Conservation (phyloP, 64 coral and sea anemone genomes). For the Montipora efflorescens region DNA sequence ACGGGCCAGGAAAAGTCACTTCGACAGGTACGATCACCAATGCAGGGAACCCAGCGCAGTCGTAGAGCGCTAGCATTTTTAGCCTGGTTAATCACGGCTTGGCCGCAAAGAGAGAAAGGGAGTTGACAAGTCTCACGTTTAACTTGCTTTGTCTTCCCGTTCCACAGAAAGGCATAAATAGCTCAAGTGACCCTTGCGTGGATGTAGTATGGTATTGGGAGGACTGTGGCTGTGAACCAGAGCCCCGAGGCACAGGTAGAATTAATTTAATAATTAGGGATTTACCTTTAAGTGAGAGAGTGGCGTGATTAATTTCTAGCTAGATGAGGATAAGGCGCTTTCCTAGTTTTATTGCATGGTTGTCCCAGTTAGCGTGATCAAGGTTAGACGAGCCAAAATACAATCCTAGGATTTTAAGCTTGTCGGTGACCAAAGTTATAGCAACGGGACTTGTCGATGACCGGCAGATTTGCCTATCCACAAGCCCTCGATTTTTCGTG, state of each 20-base stretch:
- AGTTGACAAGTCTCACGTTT: not conserved
- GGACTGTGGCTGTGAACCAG: conserved; percentile 38
- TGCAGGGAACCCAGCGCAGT: too few relatives aligned
- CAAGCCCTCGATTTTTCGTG: too few relatives aligned
- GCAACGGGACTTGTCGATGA: too few relatives aligned
- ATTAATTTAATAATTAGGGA: not conserved
- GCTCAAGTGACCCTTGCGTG: not conserved
- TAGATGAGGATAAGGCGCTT: not conserved
- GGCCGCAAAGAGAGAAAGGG: too few relatives aligned
- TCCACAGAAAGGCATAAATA: conserved; percentile 29
- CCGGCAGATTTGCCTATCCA: too few relatives aligned
- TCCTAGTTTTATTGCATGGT: not conserved
- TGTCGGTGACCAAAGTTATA: too few relatives aligned
- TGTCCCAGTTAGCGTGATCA: not conserved
- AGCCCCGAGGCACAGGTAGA: not conserved
- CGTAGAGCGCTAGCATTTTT: too few relatives aligned
- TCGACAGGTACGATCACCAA: too few relatives aligned
- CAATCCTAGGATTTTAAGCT: not conserved
- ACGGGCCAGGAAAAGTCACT: too few relatives aligned
- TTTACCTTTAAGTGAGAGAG: not conserved
- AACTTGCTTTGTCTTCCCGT: conserved; percentile 1
- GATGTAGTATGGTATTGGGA: not conserved
- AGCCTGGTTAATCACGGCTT: too few relatives aligned
- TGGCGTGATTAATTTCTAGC: not conserved
- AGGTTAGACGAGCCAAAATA: not conserved